Percentiles rank a stretch among this genome's conserved stretches.
Evolutionary conservation across 2,888 invertebrate genomes (phyloP).

Genomic region (Heliothis peltigera): DNA sequence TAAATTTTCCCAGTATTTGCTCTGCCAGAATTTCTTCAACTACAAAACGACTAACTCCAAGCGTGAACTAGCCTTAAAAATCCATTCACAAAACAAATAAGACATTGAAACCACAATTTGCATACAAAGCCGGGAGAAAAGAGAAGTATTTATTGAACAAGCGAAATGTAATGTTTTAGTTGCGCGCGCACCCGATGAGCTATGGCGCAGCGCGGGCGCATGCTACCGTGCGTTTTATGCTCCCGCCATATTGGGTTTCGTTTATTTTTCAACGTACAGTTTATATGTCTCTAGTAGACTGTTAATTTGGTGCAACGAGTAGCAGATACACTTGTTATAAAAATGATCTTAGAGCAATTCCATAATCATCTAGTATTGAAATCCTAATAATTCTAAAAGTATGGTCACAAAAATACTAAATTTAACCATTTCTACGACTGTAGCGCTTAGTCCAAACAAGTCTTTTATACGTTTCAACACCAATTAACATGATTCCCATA

Average conservation of each 20-base stretch:
- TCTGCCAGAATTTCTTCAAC: conserved; percentile 3
- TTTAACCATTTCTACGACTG: neutral
- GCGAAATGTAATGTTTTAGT: conserved; percentile 61
- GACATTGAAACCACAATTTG: conserved; percentile 69
- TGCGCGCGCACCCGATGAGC: conserved; percentile 69
- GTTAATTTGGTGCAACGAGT: conserved; percentile 39
- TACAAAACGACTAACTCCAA: conserved; percentile 12
- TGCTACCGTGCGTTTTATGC: conserved; percentile 72
- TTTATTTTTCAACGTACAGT: conserved; percentile 55
- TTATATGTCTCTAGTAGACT: conserved; percentile 42
- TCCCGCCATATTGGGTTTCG: conserved; percentile 51
- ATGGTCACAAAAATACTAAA: neutral
- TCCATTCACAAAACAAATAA: conserved; percentile 65
- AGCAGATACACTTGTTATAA: conserved; percentile 4
- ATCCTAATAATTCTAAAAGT: neutral
- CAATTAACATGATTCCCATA: conserved; percentile 56
- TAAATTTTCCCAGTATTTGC: neutral
- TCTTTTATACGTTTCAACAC: conserved; percentile 25
- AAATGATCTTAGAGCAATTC: neutral
- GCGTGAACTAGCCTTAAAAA: conserved; percentile 45
- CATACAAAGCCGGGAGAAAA: conserved; percentile 79
- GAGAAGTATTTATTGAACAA: conserved; percentile 76
- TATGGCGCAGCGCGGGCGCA: conserved; percentile 65
- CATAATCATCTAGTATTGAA: no score
- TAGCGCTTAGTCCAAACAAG: conserved; percentile 10